Percentiles rank a stretch among this genome's conserved stretches.
Conservation (phyloP, 2,113 vertebrate species). For the Gadus macrocephalus region DNA sequence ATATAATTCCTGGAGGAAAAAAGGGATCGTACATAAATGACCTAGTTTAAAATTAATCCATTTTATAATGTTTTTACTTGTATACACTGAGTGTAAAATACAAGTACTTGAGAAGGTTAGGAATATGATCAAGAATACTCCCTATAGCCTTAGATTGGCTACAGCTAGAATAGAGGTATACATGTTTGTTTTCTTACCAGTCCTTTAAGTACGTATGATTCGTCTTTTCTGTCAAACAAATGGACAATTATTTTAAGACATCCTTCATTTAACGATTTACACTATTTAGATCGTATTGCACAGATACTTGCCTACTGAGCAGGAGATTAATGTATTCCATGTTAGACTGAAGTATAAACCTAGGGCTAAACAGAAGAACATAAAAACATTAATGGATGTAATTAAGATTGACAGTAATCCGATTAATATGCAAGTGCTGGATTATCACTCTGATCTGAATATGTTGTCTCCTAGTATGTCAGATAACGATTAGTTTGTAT, state of each 20-base stretch:
- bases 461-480: not conserved
- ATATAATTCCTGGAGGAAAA: slow-evolving; percentile 76
- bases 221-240: slow-evolving; percentile 79
- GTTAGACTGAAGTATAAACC: slow-evolving; percentile 85
- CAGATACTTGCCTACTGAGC: slow-evolving; percentile 77
- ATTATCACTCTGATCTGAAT: too few relatives aligned
- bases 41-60: not conserved
- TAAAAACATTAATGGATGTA: not conserved
- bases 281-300: not conserved
- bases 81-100: not conserved
- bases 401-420: too few relatives aligned
- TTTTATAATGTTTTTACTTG: not conserved
- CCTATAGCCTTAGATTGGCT: not conserved
- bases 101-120: too few relatives aligned
- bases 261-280: not conserved
- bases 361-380: slow-evolving; percentile 77
- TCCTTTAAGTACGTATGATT: slow-evolving; percentile 88
- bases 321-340: slow-evolving; percentile 82
- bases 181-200: slow-evolving; percentile 74
- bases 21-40: not conserved
- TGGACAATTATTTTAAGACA: not conserved
- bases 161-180: not conserved
- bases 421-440: too few relatives aligned
- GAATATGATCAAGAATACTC: not conserved
- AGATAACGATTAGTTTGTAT: not conserved